Evolutionary conservation across 2,888 invertebrate species (phyloP), one percentile per base, ranked within the genome.

Genomic region (Nematopogon swammerdamellus): DNA sequence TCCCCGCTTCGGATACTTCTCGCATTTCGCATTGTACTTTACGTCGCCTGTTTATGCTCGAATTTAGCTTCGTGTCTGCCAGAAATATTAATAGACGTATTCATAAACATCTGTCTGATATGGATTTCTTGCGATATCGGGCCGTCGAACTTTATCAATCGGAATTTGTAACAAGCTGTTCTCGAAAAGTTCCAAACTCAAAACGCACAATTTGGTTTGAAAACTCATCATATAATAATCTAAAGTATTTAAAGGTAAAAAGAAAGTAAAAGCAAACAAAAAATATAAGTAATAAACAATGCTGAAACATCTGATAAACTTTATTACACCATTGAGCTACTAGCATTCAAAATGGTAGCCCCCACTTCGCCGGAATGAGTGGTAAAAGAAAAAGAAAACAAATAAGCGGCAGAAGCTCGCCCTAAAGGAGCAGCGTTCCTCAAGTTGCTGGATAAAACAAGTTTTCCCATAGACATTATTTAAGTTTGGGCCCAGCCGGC

Each of bases 401-500:
- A 25, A 25, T 25, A 25, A 36, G 36, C 11, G 14, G 11, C 3
- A 8, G 36, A 8, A 36, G 11, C 36, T 14, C 11, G 25, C n/a
- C 36, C 36, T 36, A 36, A 36, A 36, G 11, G 36, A 36, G 36
- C 3, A 36, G 59, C 63, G 61, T 60, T 60, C 60, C 56, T 60
- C 58, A 59, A 62, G 58, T 63, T 63, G 63, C 62, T 64, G 64
- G 64, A 67, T 70, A 68, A 66, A 70, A 72, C 69, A 36, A 36
- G 36, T 36, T 70, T 70, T 66, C 63, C 65, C 64, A 63, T 68
- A 68, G 67, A 70, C 68, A 70, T 75, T 71, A 73, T 72, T 71
- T 71, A 43, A 43, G 44, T 48, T 36, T 36, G 8, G 11, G 8
- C 36, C 36, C 36, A 36, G 36, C 36, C 36, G 36, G 36, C 36